Conservation (phyloP, 2,113 vertebrate species). For the Pseudonaja textilis region DNA sequence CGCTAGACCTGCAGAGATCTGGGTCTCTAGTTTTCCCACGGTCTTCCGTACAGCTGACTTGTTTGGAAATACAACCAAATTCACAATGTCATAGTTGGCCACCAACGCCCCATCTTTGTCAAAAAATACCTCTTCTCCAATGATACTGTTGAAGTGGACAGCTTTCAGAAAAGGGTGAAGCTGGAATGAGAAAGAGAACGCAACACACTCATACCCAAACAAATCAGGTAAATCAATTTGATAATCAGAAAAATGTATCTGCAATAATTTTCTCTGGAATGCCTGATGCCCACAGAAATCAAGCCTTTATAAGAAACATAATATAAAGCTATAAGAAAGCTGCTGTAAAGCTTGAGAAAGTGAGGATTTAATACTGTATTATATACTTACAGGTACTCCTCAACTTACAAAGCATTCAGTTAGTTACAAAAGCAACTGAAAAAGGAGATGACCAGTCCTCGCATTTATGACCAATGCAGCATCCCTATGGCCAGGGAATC, state of each 20-base stretch:
- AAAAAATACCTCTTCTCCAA: background rate
- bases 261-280: background rate
- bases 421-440: background rate
- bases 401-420: background rate
- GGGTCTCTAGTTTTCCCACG: conserved; percentile 1
- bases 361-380: background rate
- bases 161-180: conserved; percentile 5
- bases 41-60: background rate
- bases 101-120: background rate
- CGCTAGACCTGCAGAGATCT: background rate
- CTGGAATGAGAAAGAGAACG: background rate
- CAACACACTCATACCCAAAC: background rate
- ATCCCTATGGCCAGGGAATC: background rate
- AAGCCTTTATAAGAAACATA: background rate
- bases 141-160: background rate
- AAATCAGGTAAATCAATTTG: background rate
- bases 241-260: background rate
- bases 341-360: background rate
- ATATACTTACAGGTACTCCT: background rate
- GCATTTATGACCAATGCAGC: background rate
- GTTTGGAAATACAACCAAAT: conserved; percentile 8
- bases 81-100: conserved; percentile 2
- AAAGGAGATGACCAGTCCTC: background rate
- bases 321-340: background rate
- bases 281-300: background rate